Evolutionary conservation across 2,888 invertebrate genomes (phyloP).

Genomic region (Hydrotaea cyrtoneurina): DNA sequence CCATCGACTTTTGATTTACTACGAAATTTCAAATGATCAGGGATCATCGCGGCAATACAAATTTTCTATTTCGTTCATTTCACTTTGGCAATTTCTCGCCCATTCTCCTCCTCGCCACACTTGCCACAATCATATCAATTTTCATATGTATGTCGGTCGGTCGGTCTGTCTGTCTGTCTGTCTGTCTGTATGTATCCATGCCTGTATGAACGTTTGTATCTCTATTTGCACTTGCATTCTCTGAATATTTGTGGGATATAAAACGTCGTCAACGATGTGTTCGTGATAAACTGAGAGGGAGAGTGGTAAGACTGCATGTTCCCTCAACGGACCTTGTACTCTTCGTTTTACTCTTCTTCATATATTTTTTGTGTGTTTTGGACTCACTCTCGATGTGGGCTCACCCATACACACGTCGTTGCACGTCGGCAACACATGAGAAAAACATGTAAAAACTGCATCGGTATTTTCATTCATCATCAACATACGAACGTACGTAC

Average conservation of each 20-base stretch:
- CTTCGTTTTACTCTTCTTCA: constrained; percentile 38
- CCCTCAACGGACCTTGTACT: constrained; percentile 51
- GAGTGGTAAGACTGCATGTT: constrained; percentile 51
- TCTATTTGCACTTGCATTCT: constrained; percentile 62
- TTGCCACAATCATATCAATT: constrained; percentile 28
- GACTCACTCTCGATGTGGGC: constrained; percentile 15
- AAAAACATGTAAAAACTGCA: constrained; percentile 72
- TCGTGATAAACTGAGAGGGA: constrained; percentile 51
- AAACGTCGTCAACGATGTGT: constrained; percentile 11
- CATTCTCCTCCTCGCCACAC: neutral
- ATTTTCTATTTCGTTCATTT: constrained; percentile 26
- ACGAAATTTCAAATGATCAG: neutral
- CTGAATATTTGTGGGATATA: constrained; percentile 38
- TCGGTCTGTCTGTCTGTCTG: too few species aligned
- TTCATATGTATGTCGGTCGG: too few species aligned
- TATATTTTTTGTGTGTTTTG: too few species aligned
- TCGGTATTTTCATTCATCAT: constrained; percentile 78
- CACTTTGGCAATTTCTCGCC: constrained; percentile 4
- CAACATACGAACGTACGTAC: constrained; percentile 27
- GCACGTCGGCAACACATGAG: neutral
- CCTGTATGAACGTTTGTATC: constrained; percentile 14
- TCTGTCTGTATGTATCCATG: neutral
- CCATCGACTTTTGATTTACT: too few species aligned
- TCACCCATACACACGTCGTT: constrained; percentile 63
- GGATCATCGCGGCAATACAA: neutral